Evolutionary conservation across 2,113 vertebrate genomes (phyloP).

Genomic region (Serranochromis macrocephalus): DNA sequence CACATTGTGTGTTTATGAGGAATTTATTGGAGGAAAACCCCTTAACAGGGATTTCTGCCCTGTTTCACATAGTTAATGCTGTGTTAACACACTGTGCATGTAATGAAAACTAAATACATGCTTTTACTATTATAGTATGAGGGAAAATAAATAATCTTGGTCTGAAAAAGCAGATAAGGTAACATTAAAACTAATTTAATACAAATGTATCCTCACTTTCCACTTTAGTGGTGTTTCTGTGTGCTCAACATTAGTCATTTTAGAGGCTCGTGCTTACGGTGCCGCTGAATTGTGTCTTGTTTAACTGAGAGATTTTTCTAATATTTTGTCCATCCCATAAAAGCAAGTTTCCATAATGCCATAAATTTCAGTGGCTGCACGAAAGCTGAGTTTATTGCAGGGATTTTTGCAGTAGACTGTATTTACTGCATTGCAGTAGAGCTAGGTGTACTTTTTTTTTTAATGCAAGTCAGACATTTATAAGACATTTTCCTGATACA

Average conservation of each 20-base stretch:
- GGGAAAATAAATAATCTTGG: not conserved
- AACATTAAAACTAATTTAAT: not conserved
- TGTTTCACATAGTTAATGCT: not conserved
- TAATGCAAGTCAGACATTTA: not conserved
- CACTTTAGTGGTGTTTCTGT: not conserved
- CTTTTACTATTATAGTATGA: not conserved
- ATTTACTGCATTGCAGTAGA: not conserved
- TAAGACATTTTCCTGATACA: not conserved
- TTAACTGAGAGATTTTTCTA: not conserved
- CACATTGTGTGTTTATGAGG: not conserved
- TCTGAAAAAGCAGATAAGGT: not conserved
- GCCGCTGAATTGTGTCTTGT: not conserved
- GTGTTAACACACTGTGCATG: not conserved
- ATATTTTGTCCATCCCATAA: not conserved
- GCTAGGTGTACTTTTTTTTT: not conserved
- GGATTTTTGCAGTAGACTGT: not conserved
- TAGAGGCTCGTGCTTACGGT: not conserved
- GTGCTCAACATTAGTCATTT: not conserved
- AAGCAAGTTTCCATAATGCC: not conserved
- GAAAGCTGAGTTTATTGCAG: not conserved
- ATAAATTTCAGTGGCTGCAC: not conserved
- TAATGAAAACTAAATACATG: not conserved
- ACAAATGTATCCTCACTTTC: not conserved
- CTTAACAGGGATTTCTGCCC: not conserved
- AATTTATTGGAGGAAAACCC: not conserved